These are phyloP conservation scores for Oryzias woworae DNA, from an alignment of 2,113 vertebrate genomes.

Conservation along the genomic window DNA sequence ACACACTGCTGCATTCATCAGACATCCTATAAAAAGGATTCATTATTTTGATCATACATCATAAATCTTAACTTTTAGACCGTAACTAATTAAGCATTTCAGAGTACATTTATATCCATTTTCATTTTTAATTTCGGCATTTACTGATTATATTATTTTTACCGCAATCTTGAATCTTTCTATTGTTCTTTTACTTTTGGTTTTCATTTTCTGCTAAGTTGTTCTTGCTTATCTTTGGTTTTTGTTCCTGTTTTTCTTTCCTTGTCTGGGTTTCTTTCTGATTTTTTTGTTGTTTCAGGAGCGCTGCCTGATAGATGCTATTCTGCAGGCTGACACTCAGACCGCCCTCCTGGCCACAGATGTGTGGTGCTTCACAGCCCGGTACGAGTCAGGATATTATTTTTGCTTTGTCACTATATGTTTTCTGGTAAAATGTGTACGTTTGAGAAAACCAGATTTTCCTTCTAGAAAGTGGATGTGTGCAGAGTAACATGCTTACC, in stretches of 20 bases:
- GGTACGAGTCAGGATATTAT: constrained; percentile 72
- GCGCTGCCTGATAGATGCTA: constrained; percentile 77
- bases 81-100: no score
- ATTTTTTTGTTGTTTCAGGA: constrained; percentile 77
- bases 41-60: not conserved
- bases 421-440: no score
- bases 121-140: constrained; percentile 15
- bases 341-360: constrained; percentile 87
- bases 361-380: constrained; percentile 91
- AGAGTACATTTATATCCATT: not conserved
- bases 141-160: constrained; percentile 14
- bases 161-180: not conserved
- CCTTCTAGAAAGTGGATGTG: no score
- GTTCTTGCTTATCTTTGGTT: rapidly evolving
- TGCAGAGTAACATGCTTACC: no score
- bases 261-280: not conserved
- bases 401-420: no score
- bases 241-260: rapidly evolving
- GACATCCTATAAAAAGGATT: not conserved
- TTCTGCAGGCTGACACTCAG: constrained; percentile 83
- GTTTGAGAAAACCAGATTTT: no score
- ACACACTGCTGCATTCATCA: not conserved
- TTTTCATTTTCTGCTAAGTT: rapidly evolving
- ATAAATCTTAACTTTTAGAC: not conserved
- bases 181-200: not conserved